These are phyloP conservation scores for Conus canariensis DNA, from an alignment of 2,888 invertebrate species.

Conservation along the genomic window DNA sequence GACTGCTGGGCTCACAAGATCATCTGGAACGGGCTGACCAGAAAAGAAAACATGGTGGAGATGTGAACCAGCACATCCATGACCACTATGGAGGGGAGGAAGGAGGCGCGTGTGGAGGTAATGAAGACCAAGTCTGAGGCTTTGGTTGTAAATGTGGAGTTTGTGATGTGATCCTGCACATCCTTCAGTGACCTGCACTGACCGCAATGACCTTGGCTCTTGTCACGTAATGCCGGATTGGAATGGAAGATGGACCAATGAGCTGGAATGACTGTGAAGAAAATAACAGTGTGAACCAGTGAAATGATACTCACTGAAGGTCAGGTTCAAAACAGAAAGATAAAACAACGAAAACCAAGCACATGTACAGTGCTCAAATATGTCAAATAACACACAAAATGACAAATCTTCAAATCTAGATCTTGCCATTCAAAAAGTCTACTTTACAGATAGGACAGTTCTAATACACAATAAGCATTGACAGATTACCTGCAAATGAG, in stretches of 20 bases:
- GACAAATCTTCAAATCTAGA: too few species aligned
- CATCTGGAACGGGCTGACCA: too few species aligned
- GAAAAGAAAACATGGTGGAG: background rate
- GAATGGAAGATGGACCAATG: background rate
- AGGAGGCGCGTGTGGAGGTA: background rate
- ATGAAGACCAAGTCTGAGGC: background rate
- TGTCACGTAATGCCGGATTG: background rate
- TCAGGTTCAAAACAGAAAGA: too few species aligned
- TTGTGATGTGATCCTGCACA: background rate
- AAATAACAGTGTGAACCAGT: background rate
- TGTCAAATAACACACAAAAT: too few species aligned
- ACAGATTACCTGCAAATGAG: too few species aligned
- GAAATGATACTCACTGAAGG: background rate
- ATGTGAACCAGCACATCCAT: background rate
- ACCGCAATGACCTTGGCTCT: background rate
- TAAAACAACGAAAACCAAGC: background rate
- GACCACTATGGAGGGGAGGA: background rate
- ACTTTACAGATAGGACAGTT: too few species aligned
- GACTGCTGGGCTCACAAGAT: too few species aligned
- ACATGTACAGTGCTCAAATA: background rate
- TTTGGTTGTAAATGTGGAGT: background rate
- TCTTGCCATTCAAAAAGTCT: too few species aligned
- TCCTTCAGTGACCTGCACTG: background rate
- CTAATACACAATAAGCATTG: too few species aligned
- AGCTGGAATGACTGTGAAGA: background rate